phyloP scores from a whole-genome alignment of 1,140 invertebrate genomes.

The Calliopsis andreniformis region DNA sequence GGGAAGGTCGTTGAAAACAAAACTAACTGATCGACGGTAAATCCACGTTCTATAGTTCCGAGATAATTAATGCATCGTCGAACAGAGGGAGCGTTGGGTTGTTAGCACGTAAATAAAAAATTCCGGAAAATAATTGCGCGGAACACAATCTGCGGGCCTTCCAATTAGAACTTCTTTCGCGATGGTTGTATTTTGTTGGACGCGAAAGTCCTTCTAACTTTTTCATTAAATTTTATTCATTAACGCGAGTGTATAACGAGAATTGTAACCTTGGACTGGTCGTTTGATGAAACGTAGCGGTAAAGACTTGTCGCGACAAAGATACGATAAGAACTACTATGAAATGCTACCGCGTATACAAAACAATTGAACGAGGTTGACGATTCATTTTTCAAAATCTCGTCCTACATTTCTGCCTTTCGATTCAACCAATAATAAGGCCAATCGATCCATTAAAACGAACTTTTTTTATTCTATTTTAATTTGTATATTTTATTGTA shows the following conservation, averaged over 20 bases:
- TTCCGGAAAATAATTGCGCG: slow-evolving; percentile 26
- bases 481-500: too few relatives aligned
- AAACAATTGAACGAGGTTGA: slow-evolving; percentile 3
- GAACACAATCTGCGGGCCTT: slow-evolving; percentile 31
- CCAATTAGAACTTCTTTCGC: slow-evolving; percentile 50
- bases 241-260: slow-evolving; percentile 2
- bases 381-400: slow-evolving; percentile 27
- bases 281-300: slow-evolving; percentile 26
- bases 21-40: slow-evolving; percentile 3
- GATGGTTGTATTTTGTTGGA: slow-evolving; percentile 35
- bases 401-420: too few relatives aligned
- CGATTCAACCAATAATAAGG: too few relatives aligned
- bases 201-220: slow-evolving; percentile 23
- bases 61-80: slow-evolving; percentile 15
- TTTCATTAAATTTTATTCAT: slow-evolving; percentile 52
- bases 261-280: slow-evolving; percentile 12
- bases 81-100: background rate
- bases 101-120: background rate
- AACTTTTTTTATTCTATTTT: background rate
- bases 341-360: background rate
- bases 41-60: background rate
- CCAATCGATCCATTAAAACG: too few relatives aligned
- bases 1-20: background rate
- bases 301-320: slow-evolving; percentile 2
- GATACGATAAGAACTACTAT: background rate